These are phyloP conservation scores for Stegodyphus dumicola DNA, from an alignment of 1,140 invertebrate genomes.

Conservation along the genomic window DNA sequence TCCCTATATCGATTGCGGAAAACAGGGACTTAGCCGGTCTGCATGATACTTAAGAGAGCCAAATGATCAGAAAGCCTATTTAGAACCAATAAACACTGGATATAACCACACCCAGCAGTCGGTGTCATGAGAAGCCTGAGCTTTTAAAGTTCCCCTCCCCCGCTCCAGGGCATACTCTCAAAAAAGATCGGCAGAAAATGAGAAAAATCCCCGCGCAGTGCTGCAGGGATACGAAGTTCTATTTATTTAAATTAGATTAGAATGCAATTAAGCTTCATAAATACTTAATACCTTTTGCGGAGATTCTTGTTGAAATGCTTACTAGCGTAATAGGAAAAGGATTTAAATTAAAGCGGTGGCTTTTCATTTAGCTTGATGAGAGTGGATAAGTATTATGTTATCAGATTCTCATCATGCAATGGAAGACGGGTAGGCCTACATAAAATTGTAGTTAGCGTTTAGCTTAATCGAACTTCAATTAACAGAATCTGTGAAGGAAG, in stretches of 20 bases:
- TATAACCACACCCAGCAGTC: background rate
- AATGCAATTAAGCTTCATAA: background rate
- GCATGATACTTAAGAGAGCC: background rate
- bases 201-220: background rate
- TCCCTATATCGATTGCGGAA: too few relatives aligned
- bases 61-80: background rate
- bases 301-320: too few relatives aligned
- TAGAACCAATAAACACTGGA: background rate
- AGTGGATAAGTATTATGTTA: too few relatives aligned
- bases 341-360: too few relatives aligned
- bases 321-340: too few relatives aligned
- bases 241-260: conserved; percentile 4
- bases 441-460: too few relatives aligned
- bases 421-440: too few relatives aligned
- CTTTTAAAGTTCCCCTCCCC: background rate
- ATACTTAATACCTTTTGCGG: background rate
- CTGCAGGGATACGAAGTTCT: background rate
- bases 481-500: too few relatives aligned
- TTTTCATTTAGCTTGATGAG: too few relatives aligned
- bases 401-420: too few relatives aligned
- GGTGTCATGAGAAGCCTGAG: background rate
- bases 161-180: background rate
- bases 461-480: too few relatives aligned
- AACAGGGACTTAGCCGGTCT: too few relatives aligned
- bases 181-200: background rate